These are phyloP conservation scores for Ophiothrix spiculata DNA, from an alignment of 35 echinoderm and acorn worm species.

Conservation along the genomic window DNA sequence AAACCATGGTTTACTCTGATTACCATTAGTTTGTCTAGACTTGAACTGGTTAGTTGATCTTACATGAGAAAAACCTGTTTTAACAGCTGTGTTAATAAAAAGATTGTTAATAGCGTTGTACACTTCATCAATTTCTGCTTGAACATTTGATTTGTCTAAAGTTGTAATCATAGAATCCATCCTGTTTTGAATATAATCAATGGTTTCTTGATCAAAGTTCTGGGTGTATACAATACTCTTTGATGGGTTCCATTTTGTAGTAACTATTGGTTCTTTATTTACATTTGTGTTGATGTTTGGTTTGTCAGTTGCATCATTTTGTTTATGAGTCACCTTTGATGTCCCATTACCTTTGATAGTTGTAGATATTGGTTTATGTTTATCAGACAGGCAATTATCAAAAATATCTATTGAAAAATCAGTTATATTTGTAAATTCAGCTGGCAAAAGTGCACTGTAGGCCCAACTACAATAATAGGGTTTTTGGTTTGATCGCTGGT, in stretches of 20 bases:
- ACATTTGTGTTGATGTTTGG: no score
- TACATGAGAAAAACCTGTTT: background rate
- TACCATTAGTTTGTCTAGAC: background rate
- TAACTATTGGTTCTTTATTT: no score
- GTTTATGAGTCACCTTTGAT: no score
- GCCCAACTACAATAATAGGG: no score
- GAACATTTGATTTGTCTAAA: background rate
- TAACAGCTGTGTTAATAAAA: background rate
- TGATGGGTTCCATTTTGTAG: background rate
- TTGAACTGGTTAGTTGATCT: background rate
- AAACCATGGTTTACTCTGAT: background rate
- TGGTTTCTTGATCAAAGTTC: background rate
- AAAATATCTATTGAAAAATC: slow-evolving; percentile 22
- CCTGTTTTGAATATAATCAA: background rate
- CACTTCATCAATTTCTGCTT: background rate
- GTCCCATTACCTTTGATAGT: background rate
- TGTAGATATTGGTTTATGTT: background rate
- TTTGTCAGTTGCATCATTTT: no score
- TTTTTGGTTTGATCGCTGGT: no score
- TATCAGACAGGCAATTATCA: slow-evolving; percentile 43
- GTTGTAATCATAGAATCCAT: background rate
- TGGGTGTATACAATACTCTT: background rate
- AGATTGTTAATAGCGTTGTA: background rate
- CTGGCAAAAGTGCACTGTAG: no score
- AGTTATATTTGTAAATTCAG: background rate